A percentile compares a stretch with the other conserved stretches of the same genome.
Evolutionary conservation across 2,888 invertebrate genomes (phyloP).

Genomic region (Leptinotarsa rubiginosa): DNA sequence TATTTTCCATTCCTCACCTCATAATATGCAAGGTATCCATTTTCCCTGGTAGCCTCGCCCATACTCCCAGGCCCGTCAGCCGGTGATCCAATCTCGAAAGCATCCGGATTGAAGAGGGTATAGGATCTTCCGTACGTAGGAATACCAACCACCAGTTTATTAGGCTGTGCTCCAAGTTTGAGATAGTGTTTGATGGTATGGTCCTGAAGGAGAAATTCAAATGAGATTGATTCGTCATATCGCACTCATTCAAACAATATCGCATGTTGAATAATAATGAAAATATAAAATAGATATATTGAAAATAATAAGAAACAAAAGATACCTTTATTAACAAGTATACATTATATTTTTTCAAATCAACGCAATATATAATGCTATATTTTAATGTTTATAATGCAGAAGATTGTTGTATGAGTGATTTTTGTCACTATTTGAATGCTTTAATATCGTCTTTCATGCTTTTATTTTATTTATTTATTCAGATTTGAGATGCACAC

Average conservation of each 20-base stretch:
- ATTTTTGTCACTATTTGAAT: no score
- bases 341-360: no score
- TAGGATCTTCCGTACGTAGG: conserved; percentile 93
- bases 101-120: conserved; percentile 87
- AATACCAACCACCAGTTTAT: conserved; percentile 87
- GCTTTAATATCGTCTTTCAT: no score
- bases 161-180: conserved; percentile 81
- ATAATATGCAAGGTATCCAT: conserved; percentile 92
- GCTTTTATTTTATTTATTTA: no score
- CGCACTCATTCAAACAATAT: not conserved
- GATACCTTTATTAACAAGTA: no score
- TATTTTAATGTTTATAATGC: no score
- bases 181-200: conserved; percentile 87
- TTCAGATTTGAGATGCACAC: no score
- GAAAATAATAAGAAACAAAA: no score
- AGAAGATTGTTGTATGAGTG: no score
- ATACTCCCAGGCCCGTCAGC: conserved; percentile 92
- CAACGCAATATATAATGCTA: no score
- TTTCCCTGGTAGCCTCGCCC: conserved; percentile 91
- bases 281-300: no score
- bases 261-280: no score
- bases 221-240: conserved; percentile 11
- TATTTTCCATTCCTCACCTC: conserved; percentile 71
- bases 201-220: conserved; percentile 71
- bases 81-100: conserved; percentile 86